A percentile compares a stretch with the other conserved stretches of the same genome.
Evolutionary conservation across 2,797 vertebrate genomes (phyloP).

Genomic region (Lithobates sylvaticus): DNA sequence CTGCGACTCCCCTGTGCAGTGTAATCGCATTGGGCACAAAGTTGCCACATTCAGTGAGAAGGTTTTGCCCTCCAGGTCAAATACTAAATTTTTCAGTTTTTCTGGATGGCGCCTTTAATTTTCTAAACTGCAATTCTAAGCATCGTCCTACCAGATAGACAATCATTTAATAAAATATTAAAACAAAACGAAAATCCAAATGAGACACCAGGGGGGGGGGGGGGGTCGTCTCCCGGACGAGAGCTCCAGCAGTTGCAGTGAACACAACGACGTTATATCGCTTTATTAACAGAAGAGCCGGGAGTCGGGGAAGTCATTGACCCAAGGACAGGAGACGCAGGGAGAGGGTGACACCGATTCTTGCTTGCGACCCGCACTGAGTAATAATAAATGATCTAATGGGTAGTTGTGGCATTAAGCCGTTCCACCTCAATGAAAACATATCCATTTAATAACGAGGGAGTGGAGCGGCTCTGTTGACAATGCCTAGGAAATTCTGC

Average conservation of each 20-base stretch:
- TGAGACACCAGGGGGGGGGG: neutral
- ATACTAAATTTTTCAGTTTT: no score
- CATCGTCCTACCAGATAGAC: no score
- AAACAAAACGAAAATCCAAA: no score
- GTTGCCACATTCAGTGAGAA: no score
- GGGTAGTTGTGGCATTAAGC: constrained; percentile 31
- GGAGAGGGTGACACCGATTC: constrained; percentile 13
- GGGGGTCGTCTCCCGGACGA: neutral
- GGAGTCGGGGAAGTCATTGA: neutral
- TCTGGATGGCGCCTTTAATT: no score
- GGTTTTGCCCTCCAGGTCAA: no score
- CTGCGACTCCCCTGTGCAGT: no score
- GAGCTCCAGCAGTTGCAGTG: neutral
- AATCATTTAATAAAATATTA: no score
- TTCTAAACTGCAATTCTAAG: no score
- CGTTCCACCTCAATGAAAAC: constrained; percentile 39
- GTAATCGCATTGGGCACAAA: no score
- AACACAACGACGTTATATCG: neutral
- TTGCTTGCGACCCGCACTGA: constrained; percentile 2
- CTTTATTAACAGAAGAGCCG: neutral
- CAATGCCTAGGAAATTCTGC: constrained; percentile 18
- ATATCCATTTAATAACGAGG: constrained; percentile 31
- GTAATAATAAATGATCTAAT: constrained; percentile 33
- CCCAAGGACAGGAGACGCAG: neutral
- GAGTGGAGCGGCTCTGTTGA: constrained; percentile 27